Evolutionary conservation across 2,888 invertebrate genomes (phyloP).

Genomic region (Aplocera efformata): DNA sequence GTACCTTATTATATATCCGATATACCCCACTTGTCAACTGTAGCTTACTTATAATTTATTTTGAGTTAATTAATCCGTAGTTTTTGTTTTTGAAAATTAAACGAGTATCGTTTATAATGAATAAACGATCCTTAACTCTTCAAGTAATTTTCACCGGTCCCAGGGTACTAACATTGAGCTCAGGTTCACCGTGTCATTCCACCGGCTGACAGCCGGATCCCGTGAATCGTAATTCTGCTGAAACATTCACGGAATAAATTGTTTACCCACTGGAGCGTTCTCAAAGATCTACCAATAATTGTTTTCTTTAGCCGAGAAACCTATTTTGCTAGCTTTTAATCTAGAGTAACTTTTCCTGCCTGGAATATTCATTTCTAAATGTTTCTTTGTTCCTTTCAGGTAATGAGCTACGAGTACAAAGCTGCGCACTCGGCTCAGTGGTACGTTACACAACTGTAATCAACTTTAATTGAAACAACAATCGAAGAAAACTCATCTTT

Average conservation of each 20-base stretch:
- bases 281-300: no score
- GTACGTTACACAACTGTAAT: constrained; percentile 2
- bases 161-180: no score
- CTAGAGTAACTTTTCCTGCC: not conserved
- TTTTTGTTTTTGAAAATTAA: no score
- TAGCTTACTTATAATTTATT: no score
- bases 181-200: constrained; percentile 19
- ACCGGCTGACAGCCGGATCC: constrained; percentile 6
- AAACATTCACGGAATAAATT: constrained; percentile 2
- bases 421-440: constrained; percentile 2
- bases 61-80: no score
- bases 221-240: constrained; percentile 17
- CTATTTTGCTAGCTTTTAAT: not conserved
- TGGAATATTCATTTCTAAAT: constrained; percentile 4
- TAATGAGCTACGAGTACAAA: constrained; percentile 6
- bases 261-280: not conserved
- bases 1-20: no score
- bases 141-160: no score
- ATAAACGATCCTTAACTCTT: no score
- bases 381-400: constrained; percentile 12
- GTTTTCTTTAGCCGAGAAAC: no score
- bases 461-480: constrained; percentile 8
- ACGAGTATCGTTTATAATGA: no score
- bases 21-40: no score
- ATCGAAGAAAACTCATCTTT: constrained; percentile 17